Evolutionary conservation across 2,797 vertebrate species (phyloP).

Genomic region (Galagoides demidoff): DNA sequence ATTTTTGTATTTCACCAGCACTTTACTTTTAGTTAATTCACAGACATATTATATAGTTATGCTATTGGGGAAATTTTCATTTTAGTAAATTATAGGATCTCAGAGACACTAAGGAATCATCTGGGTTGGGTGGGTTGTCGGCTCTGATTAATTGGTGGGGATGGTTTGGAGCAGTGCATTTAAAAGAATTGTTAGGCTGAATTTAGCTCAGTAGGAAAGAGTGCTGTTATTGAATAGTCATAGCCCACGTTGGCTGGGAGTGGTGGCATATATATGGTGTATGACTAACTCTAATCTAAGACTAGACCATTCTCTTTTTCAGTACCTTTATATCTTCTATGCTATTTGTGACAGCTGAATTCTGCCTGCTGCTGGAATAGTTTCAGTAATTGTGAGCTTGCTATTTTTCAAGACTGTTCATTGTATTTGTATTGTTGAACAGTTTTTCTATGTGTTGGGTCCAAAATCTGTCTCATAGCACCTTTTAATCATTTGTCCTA

Average conservation of each 20-base stretch:
- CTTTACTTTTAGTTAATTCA: constrained; percentile 40
- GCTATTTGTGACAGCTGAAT: not conserved
- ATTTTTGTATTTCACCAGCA: constrained; percentile 8
- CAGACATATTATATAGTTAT: constrained; percentile 5
- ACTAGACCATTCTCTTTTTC: not conserved
- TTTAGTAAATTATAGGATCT: not conserved
- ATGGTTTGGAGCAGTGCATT: not conserved
- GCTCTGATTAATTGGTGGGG: not conserved
- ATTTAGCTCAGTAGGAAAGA: constrained; percentile 1
- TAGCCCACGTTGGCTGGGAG: not conserved
- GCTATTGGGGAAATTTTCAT: not conserved
- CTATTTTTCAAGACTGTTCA: constrained; percentile 33
- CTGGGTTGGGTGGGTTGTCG: not conserved
- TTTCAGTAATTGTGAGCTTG: not conserved
- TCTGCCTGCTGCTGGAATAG: not conserved
- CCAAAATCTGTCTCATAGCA: not conserved
- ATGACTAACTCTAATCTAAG: not conserved
- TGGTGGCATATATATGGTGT: not conserved
- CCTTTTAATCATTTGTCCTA: not conserved
- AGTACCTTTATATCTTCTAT: not conserved
- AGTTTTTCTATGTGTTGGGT: constrained; percentile 10
- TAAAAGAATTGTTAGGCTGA: constrained; percentile 7
- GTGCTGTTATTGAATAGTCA: constrained; percentile 12
- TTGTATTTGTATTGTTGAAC: not conserved
- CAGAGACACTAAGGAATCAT: not conserved